These are phyloP conservation scores for Drosophila malerkotliana DNA, from an alignment of 1,140 invertebrate species.

Conservation along the genomic window DNA sequence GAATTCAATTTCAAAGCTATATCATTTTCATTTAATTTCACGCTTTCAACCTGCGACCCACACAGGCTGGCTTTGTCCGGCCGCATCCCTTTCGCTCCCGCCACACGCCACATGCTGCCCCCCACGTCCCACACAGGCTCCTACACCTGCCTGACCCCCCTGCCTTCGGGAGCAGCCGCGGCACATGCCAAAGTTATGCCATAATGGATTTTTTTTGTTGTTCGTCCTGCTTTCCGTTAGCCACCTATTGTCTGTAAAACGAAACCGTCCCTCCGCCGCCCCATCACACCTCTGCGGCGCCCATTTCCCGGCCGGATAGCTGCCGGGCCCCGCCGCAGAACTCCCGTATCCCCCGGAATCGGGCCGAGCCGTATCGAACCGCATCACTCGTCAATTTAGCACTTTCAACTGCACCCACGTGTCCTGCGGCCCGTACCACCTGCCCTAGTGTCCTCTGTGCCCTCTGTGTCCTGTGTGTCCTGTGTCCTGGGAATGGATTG, in stretches of 20 bases:
- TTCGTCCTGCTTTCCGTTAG: slow-evolving; percentile 9
- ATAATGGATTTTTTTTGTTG: slow-evolving; percentile 59
- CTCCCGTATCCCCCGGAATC: not conserved
- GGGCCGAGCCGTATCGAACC: slow-evolving; percentile 18
- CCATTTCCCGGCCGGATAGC: too few species aligned
- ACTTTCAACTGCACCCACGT: slow-evolving; percentile 39
- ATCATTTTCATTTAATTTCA: slow-evolving; percentile 81
- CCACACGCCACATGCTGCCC: not conserved
- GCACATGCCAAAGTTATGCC: slow-evolving; percentile 55
- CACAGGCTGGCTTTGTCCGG: slow-evolving; percentile 29
- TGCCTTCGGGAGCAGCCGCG: slow-evolving; percentile 9
- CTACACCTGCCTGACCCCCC: slow-evolving; percentile 39
- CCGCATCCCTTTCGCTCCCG: slow-evolving; percentile 31
- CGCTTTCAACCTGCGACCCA: slow-evolving; percentile 73
- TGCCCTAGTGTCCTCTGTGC: not conserved
- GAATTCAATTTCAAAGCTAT: slow-evolving; percentile 81
- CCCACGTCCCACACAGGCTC: slow-evolving; percentile 1
- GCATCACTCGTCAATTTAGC: slow-evolving; percentile 48
- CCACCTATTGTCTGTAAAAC: slow-evolving; percentile 69
- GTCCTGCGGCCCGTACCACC: not conserved
- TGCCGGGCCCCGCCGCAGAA: too few species aligned
- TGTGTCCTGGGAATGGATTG: slow-evolving; percentile 27
- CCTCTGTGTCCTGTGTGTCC: slow-evolving; percentile 3
- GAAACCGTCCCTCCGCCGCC: slow-evolving; percentile 32
- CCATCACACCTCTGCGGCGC: not conserved